Conservation (phyloP, 2,113 vertebrate genomes). For the Eptesicus fuscus region DNA sequence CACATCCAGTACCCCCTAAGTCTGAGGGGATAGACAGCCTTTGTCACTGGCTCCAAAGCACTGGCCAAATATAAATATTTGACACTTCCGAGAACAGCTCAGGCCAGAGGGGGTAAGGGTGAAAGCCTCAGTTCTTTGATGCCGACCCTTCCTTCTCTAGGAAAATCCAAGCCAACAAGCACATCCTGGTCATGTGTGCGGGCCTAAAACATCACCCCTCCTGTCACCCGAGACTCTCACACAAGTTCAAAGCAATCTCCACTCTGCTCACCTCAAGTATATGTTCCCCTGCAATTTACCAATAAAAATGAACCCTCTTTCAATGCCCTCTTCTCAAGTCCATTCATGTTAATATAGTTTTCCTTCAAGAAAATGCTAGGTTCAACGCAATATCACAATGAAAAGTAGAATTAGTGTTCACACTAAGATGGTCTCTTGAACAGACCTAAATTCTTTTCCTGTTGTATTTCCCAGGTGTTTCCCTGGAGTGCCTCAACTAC, state of each 20-base stretch:
- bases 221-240: not conserved
- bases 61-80: not conserved
- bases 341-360: not conserved
- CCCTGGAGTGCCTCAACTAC: not conserved
- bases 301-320: not conserved
- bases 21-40: not conserved
- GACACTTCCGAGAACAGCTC: not conserved
- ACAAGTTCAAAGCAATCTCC: not conserved
- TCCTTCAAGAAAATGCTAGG: slow-evolving; percentile 14
- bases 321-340: not conserved
- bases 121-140: not conserved
- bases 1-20: not conserved
- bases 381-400: not conserved
- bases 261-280: not conserved
- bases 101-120: not conserved
- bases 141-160: not conserved
- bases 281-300: not conserved
- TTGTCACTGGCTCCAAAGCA: not conserved
- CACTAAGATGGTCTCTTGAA: not conserved
- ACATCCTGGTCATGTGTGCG: not conserved
- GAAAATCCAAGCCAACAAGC: not conserved
- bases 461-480: not conserved
- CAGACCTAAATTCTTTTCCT: not conserved
- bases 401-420: not conserved
- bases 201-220: not conserved